Evolutionary conservation across 2,797 vertebrate genomes (phyloP).

Genomic region (Distichodus sexfasciatus): DNA sequence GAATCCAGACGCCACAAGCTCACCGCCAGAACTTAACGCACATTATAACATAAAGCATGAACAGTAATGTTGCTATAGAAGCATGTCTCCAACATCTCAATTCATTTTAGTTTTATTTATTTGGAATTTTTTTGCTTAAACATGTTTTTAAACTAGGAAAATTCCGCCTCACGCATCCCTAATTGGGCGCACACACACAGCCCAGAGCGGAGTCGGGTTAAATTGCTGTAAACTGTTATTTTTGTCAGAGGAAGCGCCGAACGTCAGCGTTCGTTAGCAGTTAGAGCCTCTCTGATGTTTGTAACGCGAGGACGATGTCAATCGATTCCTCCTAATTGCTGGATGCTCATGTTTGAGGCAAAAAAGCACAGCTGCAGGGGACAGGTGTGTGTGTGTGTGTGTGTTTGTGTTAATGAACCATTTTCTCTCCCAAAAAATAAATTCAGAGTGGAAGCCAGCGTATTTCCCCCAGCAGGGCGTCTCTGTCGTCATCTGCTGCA

Average conservation of each 20-base stretch:
- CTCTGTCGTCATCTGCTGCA: slow-evolving; percentile 1
- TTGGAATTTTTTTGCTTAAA: too few relatives aligned
- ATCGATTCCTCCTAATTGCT: slow-evolving; percentile 26
- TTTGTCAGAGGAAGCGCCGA: neutral
- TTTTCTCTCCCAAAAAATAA: slow-evolving; percentile 29
- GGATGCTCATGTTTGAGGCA: slow-evolving; percentile 30
- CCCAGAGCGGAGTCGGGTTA: too few relatives aligned
- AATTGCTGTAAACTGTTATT: neutral
- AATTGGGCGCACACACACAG: too few relatives aligned
- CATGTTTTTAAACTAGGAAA: too few relatives aligned
- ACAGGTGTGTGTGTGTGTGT: slow-evolving; percentile 44
- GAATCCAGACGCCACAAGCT: too few relatives aligned
- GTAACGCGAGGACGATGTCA: slow-evolving; percentile 7
- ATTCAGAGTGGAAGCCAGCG: slow-evolving; percentile 5
- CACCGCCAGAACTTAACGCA: too few relatives aligned
- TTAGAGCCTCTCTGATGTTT: neutral
- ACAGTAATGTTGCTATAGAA: too few relatives aligned
- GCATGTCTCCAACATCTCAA: too few relatives aligned
- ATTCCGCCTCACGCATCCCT: too few relatives aligned
- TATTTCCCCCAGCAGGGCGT: slow-evolving; percentile 19
- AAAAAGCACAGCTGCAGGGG: slow-evolving; percentile 44
- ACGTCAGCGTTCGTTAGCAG: neutral
- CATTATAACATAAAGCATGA: too few relatives aligned
- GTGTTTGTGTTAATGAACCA: slow-evolving; percentile 16
- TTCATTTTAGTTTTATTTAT: too few relatives aligned